Base-by-base conservation (phyloP, 2,797 vertebrate genomes). In the Eulemur mongoz region DNA sequence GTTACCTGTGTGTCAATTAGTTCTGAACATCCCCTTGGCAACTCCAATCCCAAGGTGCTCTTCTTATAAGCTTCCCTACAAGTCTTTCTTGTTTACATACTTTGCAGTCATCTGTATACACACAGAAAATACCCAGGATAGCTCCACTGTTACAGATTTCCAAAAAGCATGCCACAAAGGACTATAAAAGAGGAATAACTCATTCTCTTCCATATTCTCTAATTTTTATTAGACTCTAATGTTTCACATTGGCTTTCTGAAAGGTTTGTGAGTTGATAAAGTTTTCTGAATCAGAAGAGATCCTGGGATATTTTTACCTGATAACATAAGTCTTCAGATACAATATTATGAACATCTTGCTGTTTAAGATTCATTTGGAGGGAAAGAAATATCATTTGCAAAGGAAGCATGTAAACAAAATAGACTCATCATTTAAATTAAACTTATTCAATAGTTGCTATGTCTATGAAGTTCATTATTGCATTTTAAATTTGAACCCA, bases 401-500 rank as follows among this genome's bases (percentile, higher is more conserved):
- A 73, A 79, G 30, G 20, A 84, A 75, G 1, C 40, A 27, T 57
- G 30, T 52, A 38, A 52, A 91, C 40, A 76, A 75, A 94, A 50
- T 54, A 73, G 70, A 40, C 38, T 80, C 1, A 84, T 70, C 50
- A 25, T 91, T 94, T 85, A 81, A 72, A 76, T 85, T 84, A 81
- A 70, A 45, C 59, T 10, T 52, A 57, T 40, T 93, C 59, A 76
- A 7, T 76, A 40, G 27, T 63, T 93, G 61, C 25, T 76, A 22
- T 89, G 52, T 72, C 30, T 82, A 6, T 72, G 40, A 76, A 14
- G 32, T 72, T 94, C 22, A 78, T 81, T 65, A 43, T 76, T 63
- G 15, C 40, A 59, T 81, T 91, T 89, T 82, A 89, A 82, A 52
- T 89, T 94, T 95, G 57, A 90, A 86, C 61, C 52, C 43, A 72